These are phyloP conservation scores for Hapalemur alaotrensis DNA, from an alignment of 2,797 vertebrate species.

Conservation along the genomic window DNA sequence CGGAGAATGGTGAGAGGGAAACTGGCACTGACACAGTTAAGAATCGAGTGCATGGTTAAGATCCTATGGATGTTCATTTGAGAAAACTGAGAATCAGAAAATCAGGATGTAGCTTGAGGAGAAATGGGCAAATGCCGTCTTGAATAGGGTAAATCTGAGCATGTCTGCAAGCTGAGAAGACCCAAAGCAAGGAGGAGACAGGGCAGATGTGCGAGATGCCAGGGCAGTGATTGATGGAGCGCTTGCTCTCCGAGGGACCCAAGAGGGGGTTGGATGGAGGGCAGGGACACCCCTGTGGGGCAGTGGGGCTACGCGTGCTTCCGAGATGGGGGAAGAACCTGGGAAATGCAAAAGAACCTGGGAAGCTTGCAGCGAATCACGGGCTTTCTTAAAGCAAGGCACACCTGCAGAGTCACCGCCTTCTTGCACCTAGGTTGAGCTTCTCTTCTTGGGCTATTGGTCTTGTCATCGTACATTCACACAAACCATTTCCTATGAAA, in stretches of 20 bases:
- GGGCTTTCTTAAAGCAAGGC: not conserved
- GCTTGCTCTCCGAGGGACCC: not conserved
- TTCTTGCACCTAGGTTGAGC: not conserved
- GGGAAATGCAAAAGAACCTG: not conserved
- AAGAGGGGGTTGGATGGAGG: not conserved
- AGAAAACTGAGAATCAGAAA: not conserved
- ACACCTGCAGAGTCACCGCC: accelerated
- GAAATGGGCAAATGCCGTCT: not conserved
- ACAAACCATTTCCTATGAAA: not conserved
- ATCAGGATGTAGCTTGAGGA: not conserved
- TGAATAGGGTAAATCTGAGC: not conserved
- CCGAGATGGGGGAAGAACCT: not conserved
- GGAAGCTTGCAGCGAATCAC: not conserved
- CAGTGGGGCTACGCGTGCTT: no score
- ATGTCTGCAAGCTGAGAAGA: not conserved
- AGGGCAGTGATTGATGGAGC: not conserved
- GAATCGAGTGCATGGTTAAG: not conserved
- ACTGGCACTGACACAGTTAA: not conserved
- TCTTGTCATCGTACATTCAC: not conserved
- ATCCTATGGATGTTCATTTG: not conserved
- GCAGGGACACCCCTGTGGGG: not conserved
- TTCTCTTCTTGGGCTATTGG: not conserved
- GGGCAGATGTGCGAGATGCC: not conserved
- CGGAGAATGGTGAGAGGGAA: not conserved
- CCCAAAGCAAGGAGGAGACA: not conserved